phyloP scores from a whole-genome alignment of 1,140 invertebrate genomes.

The Drosophila aff. region DNA sequence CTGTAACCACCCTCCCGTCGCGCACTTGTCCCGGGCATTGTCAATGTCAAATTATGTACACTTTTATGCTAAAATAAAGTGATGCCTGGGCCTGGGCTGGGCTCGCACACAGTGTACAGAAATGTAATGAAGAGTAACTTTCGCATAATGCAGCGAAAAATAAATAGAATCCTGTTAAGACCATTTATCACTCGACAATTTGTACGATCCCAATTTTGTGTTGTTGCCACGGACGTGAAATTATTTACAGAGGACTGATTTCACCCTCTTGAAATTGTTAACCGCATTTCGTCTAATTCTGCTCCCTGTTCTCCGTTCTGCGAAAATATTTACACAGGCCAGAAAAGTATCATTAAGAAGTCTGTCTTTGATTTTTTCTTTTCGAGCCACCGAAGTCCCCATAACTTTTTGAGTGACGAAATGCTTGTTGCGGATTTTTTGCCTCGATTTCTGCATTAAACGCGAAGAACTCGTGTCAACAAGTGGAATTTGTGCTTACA shows the following conservation, averaged over 20 bases:
- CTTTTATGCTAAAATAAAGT: conserved; percentile 79
- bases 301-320: conserved; percentile 22
- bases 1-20: background rate
- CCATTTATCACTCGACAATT: conserved; percentile 80
- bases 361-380: conserved; percentile 47
- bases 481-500: background rate
- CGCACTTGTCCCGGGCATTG: conserved; percentile 49
- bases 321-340: conserved; percentile 55
- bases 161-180: conserved; percentile 80
- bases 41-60: conserved; percentile 82
- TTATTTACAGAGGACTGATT: conserved; percentile 83
- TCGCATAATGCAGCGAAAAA: conserved; percentile 34
- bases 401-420: conserved; percentile 5
- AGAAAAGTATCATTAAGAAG: conserved; percentile 25
- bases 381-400: background rate
- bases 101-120: background rate
- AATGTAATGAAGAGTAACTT: conserved; percentile 57
- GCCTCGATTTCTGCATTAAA: background rate
- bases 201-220: conserved; percentile 63
- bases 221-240: conserved; percentile 66
- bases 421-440: background rate
- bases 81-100: conserved; percentile 26
- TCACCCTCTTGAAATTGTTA: conserved; percentile 71
- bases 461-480: background rate
- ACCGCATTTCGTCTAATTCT: conserved; percentile 65